Evolutionary conservation across 1,140 invertebrate species (phyloP), one percentile per base, ranked within the genome.

Genomic region (Pseudachorutes palmiensis): DNA sequence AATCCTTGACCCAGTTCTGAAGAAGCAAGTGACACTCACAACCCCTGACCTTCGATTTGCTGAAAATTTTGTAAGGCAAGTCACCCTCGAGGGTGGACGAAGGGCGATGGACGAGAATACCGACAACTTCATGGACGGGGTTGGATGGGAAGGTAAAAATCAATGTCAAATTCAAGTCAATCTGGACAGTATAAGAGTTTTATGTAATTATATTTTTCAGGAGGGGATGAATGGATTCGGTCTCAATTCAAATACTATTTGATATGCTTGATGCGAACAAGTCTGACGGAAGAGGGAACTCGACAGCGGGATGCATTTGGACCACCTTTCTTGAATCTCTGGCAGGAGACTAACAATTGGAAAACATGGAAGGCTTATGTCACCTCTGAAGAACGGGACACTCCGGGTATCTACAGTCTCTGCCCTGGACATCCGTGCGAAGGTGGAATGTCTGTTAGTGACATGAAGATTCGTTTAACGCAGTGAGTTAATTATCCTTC

Each of bases 31-130:
- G 3, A 85, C 89, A 74, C 81, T 98, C 16, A 93, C 91, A 22
- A 98, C 94, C 0, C 94, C 97, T 75, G 97, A 98, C 79, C 80
- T 98, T 14, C 83, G 97, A 76, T 98, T 97, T 81, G 92, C 92
- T 49, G 94, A 98, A 78, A 92, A 90, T 76, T 81, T 98, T 31
- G 87, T 97, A 2, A 86, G 91, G 65, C 88, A 92, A 77, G 93
- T 94, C 0, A 82, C 87, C 22, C 83, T 87, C 65, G 86, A 89
- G 16, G 85, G 86, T 71, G 55, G 59, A 28, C 55, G 65, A 26
- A 29, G 63, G n/a, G n/a, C n/a, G n/a, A 62, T 55, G 2, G 71
- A 73, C 2, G 62, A 57, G 45, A n/a, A n/a, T n/a, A n/a, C n/a
- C n/a, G 89, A 92, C 79, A 85, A 85, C 32, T 88, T 86, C 75